Evolutionary conservation across 2,888 invertebrate species (phyloP).

Genomic region (Atethmia centrago): DNA sequence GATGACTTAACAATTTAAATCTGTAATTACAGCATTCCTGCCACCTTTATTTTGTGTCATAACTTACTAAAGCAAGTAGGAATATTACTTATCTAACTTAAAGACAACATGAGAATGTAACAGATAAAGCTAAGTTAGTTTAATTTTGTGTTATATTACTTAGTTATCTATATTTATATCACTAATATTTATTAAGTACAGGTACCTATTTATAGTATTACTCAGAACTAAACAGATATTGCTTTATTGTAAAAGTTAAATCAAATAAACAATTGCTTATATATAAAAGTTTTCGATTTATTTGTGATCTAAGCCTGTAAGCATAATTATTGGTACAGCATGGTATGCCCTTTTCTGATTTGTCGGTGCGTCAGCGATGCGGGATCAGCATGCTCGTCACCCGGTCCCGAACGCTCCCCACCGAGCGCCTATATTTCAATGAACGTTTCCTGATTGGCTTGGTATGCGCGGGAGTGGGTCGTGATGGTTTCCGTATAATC

Average conservation of each 20-base stretch:
- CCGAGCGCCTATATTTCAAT: background rate
- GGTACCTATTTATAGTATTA: constrained; percentile 63
- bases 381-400: background rate
- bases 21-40: background rate
- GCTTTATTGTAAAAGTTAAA: constrained; percentile 69
- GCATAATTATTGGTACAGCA: too few relatives aligned
- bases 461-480: background rate
- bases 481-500: background rate
- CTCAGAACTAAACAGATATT: constrained; percentile 61
- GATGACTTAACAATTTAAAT: constrained; percentile 11
- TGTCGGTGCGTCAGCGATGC: background rate
- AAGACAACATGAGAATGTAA: constrained; percentile 39
- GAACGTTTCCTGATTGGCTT: background rate
- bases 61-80: constrained; percentile 13
- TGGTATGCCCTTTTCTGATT: background rate
- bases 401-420: background rate
- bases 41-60: constrained; percentile 25
- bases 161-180: constrained; percentile 56
- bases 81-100: constrained; percentile 20
- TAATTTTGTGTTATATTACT: constrained; percentile 52
- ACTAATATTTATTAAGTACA: constrained; percentile 65
- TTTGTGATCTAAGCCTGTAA: background rate
- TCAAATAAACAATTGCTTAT: constrained; percentile 67
- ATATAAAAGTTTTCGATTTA: constrained; percentile 9
- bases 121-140: constrained; percentile 44